A percentile compares a stretch with the other conserved stretches of the same genome.
These are phyloP conservation scores for Bombycilla garrulus DNA, from an alignment of 2,113 vertebrate species.

Conservation along the genomic window DNA sequence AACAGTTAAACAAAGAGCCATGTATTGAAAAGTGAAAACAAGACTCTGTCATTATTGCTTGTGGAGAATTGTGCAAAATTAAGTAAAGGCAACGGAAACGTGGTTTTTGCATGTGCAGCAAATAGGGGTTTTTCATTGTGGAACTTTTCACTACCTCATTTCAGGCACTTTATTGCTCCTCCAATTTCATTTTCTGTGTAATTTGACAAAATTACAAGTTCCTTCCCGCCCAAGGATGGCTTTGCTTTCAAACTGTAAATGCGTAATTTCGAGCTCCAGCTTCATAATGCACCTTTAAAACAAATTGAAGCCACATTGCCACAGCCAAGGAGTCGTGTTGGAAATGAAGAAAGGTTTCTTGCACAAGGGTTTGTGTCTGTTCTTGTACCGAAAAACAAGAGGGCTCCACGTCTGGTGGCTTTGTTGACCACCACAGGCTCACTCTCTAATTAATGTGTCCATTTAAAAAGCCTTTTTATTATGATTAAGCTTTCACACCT, in stretches of 20 bases:
- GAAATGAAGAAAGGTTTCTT: background rate
- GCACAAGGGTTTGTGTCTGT: background rate
- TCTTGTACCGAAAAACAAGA: background rate
- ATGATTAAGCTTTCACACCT: background rate
- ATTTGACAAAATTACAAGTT: constrained; percentile 57
- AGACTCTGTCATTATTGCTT: background rate
- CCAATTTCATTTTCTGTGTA: constrained; percentile 52
- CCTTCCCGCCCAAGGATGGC: background rate
- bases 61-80: background rate
- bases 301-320: constrained; percentile 35
- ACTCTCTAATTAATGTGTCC: background rate
- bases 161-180: constrained; percentile 40
- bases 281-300: constrained; percentile 7
- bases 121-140: background rate
- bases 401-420: background rate
- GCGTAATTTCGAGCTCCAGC: background rate
- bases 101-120: background rate
- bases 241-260: constrained; percentile 37
- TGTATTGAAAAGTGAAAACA: constrained; percentile 26
- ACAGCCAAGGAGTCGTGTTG: background rate
- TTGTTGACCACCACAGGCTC: background rate
- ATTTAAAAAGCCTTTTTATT: background rate
- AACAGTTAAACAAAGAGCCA: background rate
- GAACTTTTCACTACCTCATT: constrained; percentile 45
- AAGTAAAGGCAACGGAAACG: background rate